A percentile compares a stretch with the other conserved stretches of the same genome.
Evolutionary conservation across 2,888 invertebrate genomes (phyloP).

Genomic region (Drosophila maculinotata): DNA sequence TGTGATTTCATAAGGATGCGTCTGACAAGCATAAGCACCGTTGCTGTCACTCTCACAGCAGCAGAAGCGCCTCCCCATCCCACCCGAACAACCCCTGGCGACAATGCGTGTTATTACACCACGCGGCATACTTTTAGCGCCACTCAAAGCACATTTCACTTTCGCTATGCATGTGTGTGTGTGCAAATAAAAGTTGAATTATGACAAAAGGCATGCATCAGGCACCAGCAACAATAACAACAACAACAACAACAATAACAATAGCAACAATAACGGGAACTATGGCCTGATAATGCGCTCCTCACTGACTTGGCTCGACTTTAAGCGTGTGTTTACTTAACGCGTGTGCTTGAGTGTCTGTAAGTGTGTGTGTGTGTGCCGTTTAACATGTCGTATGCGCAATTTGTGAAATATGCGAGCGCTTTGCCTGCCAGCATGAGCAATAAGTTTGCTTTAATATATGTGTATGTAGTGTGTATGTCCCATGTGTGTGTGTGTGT

Average conservation of each 20-base stretch:
- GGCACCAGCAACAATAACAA: constrained; percentile 33
- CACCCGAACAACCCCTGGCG: constrained; percentile 28
- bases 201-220: constrained; percentile 70
- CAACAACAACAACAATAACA: constrained; percentile 12
- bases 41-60: constrained; percentile 71
- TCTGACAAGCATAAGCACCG: constrained; percentile 77
- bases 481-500: constrained; percentile 11
- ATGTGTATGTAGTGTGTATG: constrained; percentile 12
- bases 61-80: background rate
- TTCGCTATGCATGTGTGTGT: constrained; percentile 33
- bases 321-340: constrained; percentile 38
- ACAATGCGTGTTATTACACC: constrained; percentile 73
- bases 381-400: constrained; percentile 78
- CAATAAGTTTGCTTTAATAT: constrained; percentile 58
- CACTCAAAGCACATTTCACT: constrained; percentile 68
- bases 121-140: constrained; percentile 76
- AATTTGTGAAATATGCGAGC: constrained; percentile 76
- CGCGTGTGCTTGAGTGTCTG: constrained; percentile 1
- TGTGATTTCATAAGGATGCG: constrained; percentile 75
- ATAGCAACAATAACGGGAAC: constrained; percentile 44
- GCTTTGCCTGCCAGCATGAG: constrained; percentile 62
- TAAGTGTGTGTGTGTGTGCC: constrained; percentile 47
- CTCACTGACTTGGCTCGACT: constrained; percentile 51
- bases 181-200: constrained; percentile 74
- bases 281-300: constrained; percentile 70